Conservation (phyloP, 2,113 vertebrate species). For the Climacteris rufus region DNA sequence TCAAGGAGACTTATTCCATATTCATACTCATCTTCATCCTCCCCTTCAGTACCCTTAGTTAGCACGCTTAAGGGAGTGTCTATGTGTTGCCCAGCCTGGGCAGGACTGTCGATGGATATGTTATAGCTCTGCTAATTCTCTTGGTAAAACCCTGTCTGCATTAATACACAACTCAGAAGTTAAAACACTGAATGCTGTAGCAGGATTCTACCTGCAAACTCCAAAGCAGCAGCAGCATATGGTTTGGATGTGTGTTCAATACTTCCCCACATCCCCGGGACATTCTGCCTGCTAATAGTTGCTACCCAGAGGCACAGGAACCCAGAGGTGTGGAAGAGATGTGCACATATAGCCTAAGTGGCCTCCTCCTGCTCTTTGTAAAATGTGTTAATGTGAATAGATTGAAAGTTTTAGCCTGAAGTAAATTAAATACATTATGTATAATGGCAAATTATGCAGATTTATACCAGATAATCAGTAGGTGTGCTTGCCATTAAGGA, state of each 20-base stretch:
- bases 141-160: neutral
- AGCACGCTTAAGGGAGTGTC: neutral
- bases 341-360: neutral
- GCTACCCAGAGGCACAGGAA: neutral
- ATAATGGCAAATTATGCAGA: constrained; percentile 32
- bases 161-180: neutral
- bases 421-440: constrained; percentile 9
- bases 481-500: neutral
- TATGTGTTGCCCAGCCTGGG: neutral
- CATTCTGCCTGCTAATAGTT: neutral
- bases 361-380: neutral
- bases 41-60: neutral
- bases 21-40: neutral
- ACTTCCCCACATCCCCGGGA: neutral
- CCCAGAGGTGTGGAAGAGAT: neutral
- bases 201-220: neutral
- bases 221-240: neutral
- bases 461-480: neutral
- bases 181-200: neutral
- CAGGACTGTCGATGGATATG: neutral
- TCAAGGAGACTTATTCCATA: neutral
- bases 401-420: constrained; percentile 2
- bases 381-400: neutral
- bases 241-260: neutral
- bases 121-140: neutral